These are phyloP conservation scores for Morpho achilles DNA, from an alignment of 2,888 invertebrate species.

Conservation along the genomic window DNA sequence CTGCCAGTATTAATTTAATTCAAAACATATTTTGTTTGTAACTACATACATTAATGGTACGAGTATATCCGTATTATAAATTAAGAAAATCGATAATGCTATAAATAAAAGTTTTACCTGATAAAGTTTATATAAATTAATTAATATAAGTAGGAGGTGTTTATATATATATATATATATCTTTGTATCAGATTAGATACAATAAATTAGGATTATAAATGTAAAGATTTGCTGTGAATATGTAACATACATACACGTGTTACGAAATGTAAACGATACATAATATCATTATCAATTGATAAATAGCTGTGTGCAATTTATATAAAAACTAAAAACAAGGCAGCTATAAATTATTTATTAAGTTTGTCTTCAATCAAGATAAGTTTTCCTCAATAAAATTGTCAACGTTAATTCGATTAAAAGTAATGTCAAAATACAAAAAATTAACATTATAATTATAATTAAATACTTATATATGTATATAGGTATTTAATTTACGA, in stretches of 20 bases:
- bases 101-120: too few relatives aligned
- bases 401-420: slow-evolving; percentile 46
- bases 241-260: background rate
- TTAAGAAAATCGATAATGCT: too few relatives aligned
- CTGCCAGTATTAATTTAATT: too few relatives aligned
- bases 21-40: too few relatives aligned
- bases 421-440: slow-evolving; percentile 26
- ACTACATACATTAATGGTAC: too few relatives aligned
- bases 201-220: slow-evolving; percentile 1
- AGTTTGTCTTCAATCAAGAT: slow-evolving; percentile 58
- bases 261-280: slow-evolving; percentile 3
- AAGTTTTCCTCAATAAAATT: slow-evolving; percentile 48
- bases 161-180: too few relatives aligned
- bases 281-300: slow-evolving; percentile 6
- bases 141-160: background rate
- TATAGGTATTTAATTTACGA: too few relatives aligned
- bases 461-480: too few relatives aligned
- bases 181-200: slow-evolving; percentile 1
- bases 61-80: too few relatives aligned
- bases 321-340: slow-evolving; percentile 5
- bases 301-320: background rate
- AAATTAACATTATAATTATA: too few relatives aligned
- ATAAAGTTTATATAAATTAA: background rate
- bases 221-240: slow-evolving; percentile 5
- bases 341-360: slow-evolving; percentile 26